phyloP scores from a whole-genome alignment of 2,113 vertebrate genomes.

The Neomonachus schauinslandi region DNA sequence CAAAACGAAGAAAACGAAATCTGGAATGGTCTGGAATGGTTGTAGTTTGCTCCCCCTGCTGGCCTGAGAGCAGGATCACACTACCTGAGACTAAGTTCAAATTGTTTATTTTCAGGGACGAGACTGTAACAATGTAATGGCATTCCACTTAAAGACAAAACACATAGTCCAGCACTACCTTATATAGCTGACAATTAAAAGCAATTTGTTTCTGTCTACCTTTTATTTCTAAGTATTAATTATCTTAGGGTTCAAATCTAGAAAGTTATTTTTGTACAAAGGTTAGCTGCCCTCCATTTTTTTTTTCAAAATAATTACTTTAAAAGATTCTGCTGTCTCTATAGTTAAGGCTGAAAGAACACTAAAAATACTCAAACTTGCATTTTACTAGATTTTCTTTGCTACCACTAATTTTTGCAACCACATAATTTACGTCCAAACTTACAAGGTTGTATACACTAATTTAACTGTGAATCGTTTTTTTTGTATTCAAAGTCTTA shows the following conservation, averaged over 20 bases:
- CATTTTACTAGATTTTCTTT: not conserved
- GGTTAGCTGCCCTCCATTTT: not conserved
- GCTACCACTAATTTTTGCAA: not conserved
- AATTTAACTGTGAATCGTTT: constrained; percentile 15
- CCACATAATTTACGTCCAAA: constrained; percentile 8
- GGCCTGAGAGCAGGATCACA: not conserved
- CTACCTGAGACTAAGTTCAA: not conserved
- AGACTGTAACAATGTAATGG: not conserved
- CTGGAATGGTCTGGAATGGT: not conserved
- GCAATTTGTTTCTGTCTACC: not conserved
- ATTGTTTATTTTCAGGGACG: not conserved
- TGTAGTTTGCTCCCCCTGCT: not conserved
- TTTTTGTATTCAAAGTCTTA: constrained; percentile 65
- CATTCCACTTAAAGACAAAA: not conserved
- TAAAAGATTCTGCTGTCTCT: not conserved
- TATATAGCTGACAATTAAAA: not conserved
- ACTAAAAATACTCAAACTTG: not conserved
- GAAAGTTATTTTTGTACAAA: constrained; percentile 21
- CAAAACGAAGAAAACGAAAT: not conserved
- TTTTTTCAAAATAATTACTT: not conserved
- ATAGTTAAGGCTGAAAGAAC: not conserved
- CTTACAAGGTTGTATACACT: not conserved
- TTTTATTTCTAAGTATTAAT: not conserved
- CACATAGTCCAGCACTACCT: not conserved
- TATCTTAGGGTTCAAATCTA: not conserved